phyloP scores from a whole-genome alignment of 2,888 invertebrate species.

The Vannuccia rotundouncinata region DNA sequence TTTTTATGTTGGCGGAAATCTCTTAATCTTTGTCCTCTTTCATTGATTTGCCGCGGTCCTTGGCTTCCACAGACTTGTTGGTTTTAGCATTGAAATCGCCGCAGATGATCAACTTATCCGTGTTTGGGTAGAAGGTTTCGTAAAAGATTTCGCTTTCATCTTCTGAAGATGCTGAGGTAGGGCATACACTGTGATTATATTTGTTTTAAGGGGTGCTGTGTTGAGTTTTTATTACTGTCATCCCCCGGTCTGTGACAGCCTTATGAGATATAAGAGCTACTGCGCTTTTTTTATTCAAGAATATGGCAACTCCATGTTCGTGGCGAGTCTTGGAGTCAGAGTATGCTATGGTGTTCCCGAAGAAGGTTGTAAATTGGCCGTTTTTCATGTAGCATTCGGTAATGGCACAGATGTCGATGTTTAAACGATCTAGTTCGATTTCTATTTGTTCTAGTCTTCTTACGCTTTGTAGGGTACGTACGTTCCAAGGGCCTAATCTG shows the following conservation, averaged over 20 bases:
- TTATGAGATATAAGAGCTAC: background rate
- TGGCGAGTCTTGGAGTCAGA: background rate
- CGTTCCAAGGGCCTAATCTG: background rate
- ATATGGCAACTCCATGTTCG: background rate
- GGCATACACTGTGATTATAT: background rate
- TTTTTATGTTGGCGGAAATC: background rate
- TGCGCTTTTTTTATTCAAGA: background rate
- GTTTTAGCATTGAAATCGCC: background rate
- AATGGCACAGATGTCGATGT: background rate
- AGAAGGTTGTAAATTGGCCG: background rate
- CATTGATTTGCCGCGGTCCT: background rate
- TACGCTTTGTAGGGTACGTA: background rate
- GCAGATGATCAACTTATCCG: background rate
- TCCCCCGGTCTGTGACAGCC: background rate
- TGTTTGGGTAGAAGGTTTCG: background rate
- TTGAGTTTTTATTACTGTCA: background rate
- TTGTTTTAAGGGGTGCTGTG: background rate
- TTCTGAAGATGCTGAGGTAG: background rate
- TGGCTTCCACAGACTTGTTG: background rate
- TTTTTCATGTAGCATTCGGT: background rate
- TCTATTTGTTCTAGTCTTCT: conserved; percentile 3
- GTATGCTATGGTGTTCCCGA: background rate
- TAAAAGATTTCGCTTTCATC: background rate
- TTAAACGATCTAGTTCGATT: background rate
- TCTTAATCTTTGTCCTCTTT: background rate